A percentile compares a stretch with the other conserved stretches of the same genome.
phyloP scores from a whole-genome alignment of 2,888 invertebrate species.

The Thecocarcelia acutangulata region DNA sequence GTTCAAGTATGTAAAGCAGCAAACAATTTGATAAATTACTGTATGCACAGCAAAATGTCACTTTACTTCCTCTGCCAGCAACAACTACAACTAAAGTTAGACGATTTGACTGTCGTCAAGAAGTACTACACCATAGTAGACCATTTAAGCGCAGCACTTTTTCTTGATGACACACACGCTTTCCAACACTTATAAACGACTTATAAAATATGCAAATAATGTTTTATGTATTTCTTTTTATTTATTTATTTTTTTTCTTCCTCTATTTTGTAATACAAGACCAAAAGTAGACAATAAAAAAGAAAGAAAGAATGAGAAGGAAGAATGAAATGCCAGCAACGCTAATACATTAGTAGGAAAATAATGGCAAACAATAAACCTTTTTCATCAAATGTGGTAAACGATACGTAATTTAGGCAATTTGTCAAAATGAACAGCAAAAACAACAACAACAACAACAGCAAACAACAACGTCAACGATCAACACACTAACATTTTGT shows the following conservation, averaged over 20 bases:
- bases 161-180: slow-evolving; percentile 56
- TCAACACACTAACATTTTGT: too few relatives aligned
- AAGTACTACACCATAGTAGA: slow-evolving; percentile 61
- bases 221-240: slow-evolving; percentile 21
- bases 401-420: slow-evolving; percentile 69
- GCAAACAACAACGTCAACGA: not conserved
- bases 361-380: slow-evolving; percentile 34
- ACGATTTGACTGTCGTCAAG: slow-evolving; percentile 36
- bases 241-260: not conserved
- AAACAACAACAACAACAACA: slow-evolving; percentile 12
- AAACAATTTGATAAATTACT: slow-evolving; percentile 71
- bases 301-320: not conserved
- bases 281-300: slow-evolving; percentile 29
- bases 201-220: slow-evolving; percentile 69
- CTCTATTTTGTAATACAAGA: slow-evolving; percentile 28
- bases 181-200: slow-evolving; percentile 16
- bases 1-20: slow-evolving; percentile 29
- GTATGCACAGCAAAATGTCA: slow-evolving; percentile 65
- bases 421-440: slow-evolving; percentile 63
- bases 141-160: slow-evolving; percentile 59
- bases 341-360: slow-evolving; percentile 9
- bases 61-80: slow-evolving; percentile 34
- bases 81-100: slow-evolving; percentile 6
- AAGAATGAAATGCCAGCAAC: not conserved
- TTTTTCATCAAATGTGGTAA: slow-evolving; percentile 67